phyloP scores from a whole-genome alignment of 2,113 vertebrate species.

The Salvelinus namaycush region DNA sequence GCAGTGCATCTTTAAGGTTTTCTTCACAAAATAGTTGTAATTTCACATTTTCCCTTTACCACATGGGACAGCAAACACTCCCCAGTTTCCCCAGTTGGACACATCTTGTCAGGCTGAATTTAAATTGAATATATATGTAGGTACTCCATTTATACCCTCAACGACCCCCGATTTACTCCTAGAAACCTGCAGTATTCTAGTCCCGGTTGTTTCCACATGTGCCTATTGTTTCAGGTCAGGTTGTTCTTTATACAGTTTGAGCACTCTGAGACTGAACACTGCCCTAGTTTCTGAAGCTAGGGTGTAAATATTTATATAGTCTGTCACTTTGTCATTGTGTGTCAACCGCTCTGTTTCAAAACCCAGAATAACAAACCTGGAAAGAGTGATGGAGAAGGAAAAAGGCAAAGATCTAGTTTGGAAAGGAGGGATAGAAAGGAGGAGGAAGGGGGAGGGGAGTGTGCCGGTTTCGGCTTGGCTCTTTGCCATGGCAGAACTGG shows the following conservation, averaged over 20 bases:
- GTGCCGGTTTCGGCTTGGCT: neutral
- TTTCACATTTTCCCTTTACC: slow-evolving; percentile 36
- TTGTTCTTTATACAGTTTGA: slow-evolving; percentile 30
- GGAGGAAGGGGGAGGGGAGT: slow-evolving; percentile 1
- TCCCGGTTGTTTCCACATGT: slow-evolving; percentile 62
- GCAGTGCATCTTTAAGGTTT: slow-evolving; percentile 1
- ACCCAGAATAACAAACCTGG: slow-evolving; percentile 46
- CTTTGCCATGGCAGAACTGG: neutral
- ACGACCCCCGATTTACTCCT: slow-evolving; percentile 47
- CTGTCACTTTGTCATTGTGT: slow-evolving; percentile 63
- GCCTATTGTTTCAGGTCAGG: slow-evolving; percentile 42
- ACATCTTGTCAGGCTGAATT: slow-evolving; percentile 28
- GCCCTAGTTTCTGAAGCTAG: slow-evolving; percentile 46
- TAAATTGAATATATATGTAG: slow-evolving; percentile 28
- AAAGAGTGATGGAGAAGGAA: slow-evolving; percentile 43
- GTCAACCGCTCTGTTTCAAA: slow-evolving; percentile 54
- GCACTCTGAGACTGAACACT: slow-evolving; percentile 40
- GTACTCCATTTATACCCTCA: slow-evolving; percentile 33
- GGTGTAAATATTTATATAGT: slow-evolving; percentile 66
- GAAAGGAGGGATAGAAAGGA: slow-evolving; percentile 8
- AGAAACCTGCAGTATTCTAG: slow-evolving; percentile 15
- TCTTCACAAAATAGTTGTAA: slow-evolving; percentile 47
- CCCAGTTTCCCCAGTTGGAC: no score
- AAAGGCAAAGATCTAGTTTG: slow-evolving; percentile 53
- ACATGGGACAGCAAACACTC: slow-evolving; percentile 1